Percentiles rank a stretch among this genome's conserved stretches.
Evolutionary conservation across 2,888 invertebrate species (phyloP).

Genomic region (Sinotaia quadrata): DNA sequence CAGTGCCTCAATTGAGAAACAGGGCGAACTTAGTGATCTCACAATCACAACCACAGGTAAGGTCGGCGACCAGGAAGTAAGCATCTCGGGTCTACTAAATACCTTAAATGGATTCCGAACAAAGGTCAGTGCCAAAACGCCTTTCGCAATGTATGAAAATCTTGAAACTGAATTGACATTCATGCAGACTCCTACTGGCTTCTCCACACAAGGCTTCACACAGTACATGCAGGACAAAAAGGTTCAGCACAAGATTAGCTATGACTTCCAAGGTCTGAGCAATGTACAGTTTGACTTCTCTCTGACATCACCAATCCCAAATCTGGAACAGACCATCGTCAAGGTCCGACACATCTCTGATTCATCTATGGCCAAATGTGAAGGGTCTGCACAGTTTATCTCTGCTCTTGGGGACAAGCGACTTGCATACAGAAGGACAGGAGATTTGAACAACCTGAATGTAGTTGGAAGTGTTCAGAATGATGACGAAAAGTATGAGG

Average conservation of each 20-base stretch:
- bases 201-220: neutral
- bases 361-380: too few relatives aligned
- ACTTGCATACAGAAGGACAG: slow-evolving; percentile 6
- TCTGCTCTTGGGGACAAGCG: slow-evolving; percentile 11
- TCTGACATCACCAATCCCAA: slow-evolving; percentile 12
- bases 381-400: slow-evolving; percentile 2
- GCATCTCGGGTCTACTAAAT: slow-evolving; percentile 12
- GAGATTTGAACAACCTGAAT: slow-evolving; percentile 9
- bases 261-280: neutral
- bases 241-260: slow-evolving; percentile 2
- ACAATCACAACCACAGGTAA: slow-evolving; percentile 3
- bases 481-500: slow-evolving; percentile 12
- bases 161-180: slow-evolving; percentile 6
- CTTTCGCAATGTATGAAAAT: slow-evolving; percentile 15
- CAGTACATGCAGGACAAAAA: slow-evolving; percentile 1
- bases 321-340: neutral
- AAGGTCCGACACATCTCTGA: too few relatives aligned
- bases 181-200: neutral
- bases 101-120: slow-evolving; percentile 1
- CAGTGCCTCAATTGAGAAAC: slow-evolving; percentile 6
- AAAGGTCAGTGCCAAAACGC: slow-evolving; percentile 9
- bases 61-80: slow-evolving; percentile 10
- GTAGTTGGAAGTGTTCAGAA: neutral
- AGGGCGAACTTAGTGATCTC: slow-evolving; percentile 9
- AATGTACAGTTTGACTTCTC: slow-evolving; percentile 11